Conservation (phyloP, 2,888 invertebrate genomes). For the Stegophylla sp. region DNA sequence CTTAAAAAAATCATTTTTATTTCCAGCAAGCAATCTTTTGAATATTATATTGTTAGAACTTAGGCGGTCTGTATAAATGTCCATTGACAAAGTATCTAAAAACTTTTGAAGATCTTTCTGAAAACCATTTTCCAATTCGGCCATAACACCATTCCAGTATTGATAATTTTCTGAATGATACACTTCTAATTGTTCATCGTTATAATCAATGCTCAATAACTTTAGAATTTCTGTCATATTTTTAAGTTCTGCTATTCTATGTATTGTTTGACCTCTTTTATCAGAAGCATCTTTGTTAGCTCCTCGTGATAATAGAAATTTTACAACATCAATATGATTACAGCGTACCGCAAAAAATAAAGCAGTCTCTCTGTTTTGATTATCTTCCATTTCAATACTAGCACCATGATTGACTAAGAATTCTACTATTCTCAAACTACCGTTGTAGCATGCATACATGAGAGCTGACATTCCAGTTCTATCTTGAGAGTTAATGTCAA, state of each 20-base stretch:
- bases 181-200: not conserved
- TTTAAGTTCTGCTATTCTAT: conserved; percentile 44
- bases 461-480: conserved; percentile 42
- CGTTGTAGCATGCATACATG: conserved; percentile 41
- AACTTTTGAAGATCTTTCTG: conserved; percentile 18
- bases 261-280: not conserved
- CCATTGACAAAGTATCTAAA: conserved; percentile 45
- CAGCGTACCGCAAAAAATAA: conserved; percentile 40
- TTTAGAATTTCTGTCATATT: conserved; percentile 34
- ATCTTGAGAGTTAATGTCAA: conserved; percentile 36
- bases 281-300: conserved; percentile 14
- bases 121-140: conserved; percentile 47
- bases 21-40: conserved; percentile 33
- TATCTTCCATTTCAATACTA: conserved; percentile 11
- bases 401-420: conserved; percentile 36
- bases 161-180: not conserved
- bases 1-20: not conserved
- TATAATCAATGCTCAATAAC: not conserved
- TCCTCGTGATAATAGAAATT: conserved; percentile 36
- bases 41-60: conserved; percentile 26
- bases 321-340: conserved; percentile 19
- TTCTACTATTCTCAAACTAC: conserved; percentile 30
- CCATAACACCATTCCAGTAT: conserved; percentile 40
- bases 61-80: conserved; percentile 3
- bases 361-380: conserved; percentile 28